Evolutionary conservation across 2,888 invertebrate genomes (phyloP).

Genomic region (Mythimna vitellina): DNA sequence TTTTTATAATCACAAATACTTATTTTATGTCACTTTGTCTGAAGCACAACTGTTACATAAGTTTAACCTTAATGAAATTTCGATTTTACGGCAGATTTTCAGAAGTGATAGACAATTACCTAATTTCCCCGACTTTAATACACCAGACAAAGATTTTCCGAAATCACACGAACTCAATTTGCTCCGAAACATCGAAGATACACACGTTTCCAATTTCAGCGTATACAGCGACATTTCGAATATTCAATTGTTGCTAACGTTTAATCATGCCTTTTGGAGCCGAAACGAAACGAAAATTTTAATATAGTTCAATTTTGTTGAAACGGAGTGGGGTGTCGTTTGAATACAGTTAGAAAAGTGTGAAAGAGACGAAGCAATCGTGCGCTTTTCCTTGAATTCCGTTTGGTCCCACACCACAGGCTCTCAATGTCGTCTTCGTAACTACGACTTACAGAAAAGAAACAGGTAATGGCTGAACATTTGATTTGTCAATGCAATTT

Average conservation of each 20-base stretch:
- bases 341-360: not conserved
- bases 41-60: not conserved
- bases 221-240: constrained; percentile 25
- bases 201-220: constrained; percentile 36
- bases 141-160: not conserved
- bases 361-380: not conserved
- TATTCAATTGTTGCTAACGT: constrained; percentile 15
- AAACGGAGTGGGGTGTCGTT: not conserved
- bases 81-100: not conserved
- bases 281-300: constrained; percentile 4
- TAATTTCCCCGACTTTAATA: not conserved
- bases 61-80: not conserved
- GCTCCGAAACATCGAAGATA: constrained; percentile 27
- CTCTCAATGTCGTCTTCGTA: not conserved
- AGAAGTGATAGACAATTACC: not conserved
- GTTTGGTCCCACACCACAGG: not conserved
- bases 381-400: not conserved
- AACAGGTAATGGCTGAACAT: not conserved
- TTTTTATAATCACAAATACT: too few relatives aligned
- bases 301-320: constrained; percentile 28
- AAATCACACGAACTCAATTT: not conserved
- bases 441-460: not conserved
- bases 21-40: too few relatives aligned
- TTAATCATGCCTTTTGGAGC: constrained; percentile 17
- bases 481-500: not conserved